phyloP scores from a whole-genome alignment of 1,140 invertebrate species.

The Pogonus chalceus region DNA sequence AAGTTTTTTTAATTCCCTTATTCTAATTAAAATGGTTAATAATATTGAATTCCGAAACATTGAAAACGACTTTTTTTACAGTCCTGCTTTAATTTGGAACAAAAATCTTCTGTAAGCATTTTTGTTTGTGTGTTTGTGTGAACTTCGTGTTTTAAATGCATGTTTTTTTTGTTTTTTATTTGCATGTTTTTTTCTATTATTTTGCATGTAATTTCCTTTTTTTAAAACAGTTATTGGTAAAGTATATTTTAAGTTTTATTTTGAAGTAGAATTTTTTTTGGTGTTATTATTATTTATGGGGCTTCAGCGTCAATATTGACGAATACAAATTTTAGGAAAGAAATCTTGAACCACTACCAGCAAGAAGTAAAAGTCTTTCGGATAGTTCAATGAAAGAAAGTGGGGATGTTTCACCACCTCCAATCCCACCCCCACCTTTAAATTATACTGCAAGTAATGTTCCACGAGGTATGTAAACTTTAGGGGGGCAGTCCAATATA shows the following conservation, averaged over 20 bases:
- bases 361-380: constrained; percentile 23
- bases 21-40: constrained; percentile 20
- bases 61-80: constrained; percentile 26
- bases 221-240: too few relatives aligned
- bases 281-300: too few relatives aligned
- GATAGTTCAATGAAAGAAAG: constrained; percentile 13
- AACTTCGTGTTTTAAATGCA: constrained; percentile 12
- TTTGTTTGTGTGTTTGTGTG: constrained; percentile 14
- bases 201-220: not conserved
- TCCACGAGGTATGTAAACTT: not conserved
- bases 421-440: constrained; percentile 48
- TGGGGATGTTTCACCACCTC: constrained; percentile 39
- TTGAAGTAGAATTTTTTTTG: too few relatives aligned
- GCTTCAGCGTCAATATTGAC: too few relatives aligned
- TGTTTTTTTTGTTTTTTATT: constrained; percentile 21
- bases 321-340: not conserved
- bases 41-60: constrained; percentile 13
- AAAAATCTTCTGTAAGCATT: constrained; percentile 38
- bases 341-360: constrained; percentile 5
- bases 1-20: constrained; percentile 22
- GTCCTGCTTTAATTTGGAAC: constrained; percentile 41
- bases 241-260: too few relatives aligned
- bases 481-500: too few relatives aligned
- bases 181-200: constrained; percentile 21
- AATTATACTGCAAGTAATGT: constrained; percentile 38